These are phyloP conservation scores for Andrena minutula DNA, from an alignment of 2,888 invertebrate genomes.

Conservation along the genomic window DNA sequence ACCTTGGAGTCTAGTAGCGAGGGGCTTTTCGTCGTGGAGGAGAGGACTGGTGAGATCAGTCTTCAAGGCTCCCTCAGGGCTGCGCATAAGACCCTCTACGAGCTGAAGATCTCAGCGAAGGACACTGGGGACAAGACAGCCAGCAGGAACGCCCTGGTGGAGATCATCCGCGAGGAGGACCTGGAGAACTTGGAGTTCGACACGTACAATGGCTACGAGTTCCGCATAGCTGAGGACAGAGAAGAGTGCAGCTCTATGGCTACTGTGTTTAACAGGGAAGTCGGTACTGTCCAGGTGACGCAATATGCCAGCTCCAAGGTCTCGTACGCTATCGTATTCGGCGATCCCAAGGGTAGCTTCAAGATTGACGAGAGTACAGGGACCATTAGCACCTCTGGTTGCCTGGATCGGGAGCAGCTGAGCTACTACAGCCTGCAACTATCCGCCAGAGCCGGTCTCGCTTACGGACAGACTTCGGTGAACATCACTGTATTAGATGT, in stretches of 20 bases:
- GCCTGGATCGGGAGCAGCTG: conserved; percentile 94
- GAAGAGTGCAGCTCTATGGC: conserved; percentile 86
- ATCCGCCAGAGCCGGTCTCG: conserved; percentile 91
- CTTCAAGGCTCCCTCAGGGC: conserved; percentile 89
- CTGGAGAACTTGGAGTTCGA: conserved; percentile 92
- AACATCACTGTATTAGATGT: conserved; percentile 94
- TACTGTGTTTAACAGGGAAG: conserved; percentile 87
- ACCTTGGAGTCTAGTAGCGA: conserved; percentile 92
- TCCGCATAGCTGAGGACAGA: conserved; percentile 93
- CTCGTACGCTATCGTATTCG: conserved; percentile 92
- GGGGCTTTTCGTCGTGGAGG: conserved; percentile 92
- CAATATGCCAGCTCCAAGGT: conserved; percentile 83
- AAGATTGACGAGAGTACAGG: conserved; percentile 93
- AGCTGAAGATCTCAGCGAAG: conserved; percentile 91
- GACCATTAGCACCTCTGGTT: conserved; percentile 90
- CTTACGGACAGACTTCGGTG: conserved; percentile 92
- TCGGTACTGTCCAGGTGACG: conserved; percentile 91
- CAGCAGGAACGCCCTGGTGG: conserved; percentile 91
- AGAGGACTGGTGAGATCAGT: conserved; percentile 91
- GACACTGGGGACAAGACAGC: conserved; percentile 93
- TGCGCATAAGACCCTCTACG: conserved; percentile 89
- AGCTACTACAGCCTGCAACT: conserved; percentile 92
- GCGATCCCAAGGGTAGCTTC: conserved; percentile 92
- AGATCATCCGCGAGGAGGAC: conserved; percentile 91
- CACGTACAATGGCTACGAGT: conserved; percentile 91